Conservation (phyloP, 2,888 invertebrate species). For the Dione vanillae region DNA sequence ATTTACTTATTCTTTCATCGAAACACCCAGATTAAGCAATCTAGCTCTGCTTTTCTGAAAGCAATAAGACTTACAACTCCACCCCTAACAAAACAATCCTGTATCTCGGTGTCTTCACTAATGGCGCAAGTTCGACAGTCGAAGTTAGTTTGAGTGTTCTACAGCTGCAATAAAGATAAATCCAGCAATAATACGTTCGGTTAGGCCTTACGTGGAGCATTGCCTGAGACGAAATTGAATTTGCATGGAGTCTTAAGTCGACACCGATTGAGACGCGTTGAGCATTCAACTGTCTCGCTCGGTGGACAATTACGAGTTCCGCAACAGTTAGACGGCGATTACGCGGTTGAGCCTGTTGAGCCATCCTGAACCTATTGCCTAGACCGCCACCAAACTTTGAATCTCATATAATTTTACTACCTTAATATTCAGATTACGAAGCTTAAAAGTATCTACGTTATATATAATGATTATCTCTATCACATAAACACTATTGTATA, state of each 20-base stretch:
- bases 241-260: conserved; percentile 83
- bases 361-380: conserved; percentile 47
- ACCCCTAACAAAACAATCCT: conserved; percentile 82
- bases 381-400: conserved; percentile 38
- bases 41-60: conserved; percentile 75
- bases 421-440: not conserved
- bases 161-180: conserved; percentile 84
- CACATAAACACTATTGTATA: not conserved
- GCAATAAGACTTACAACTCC: conserved; percentile 84
- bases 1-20: conserved; percentile 3
- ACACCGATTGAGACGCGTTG: conserved; percentile 71
- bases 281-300: conserved; percentile 65
- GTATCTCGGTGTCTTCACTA: conserved; percentile 84
- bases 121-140: conserved; percentile 84
- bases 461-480: not conserved
- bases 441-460: no score
- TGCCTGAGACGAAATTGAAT: conserved; percentile 83
- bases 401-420: conserved; percentile 43
- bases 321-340: conserved; percentile 68
- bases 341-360: conserved; percentile 63
- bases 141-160: conserved; percentile 83
- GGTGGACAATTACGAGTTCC: conserved; percentile 73
- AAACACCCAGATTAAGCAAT: conserved; percentile 79
- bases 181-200: conserved; percentile 84
- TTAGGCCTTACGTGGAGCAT: conserved; percentile 81